Conservation (phyloP, 2,113 vertebrate species). For the Globicephala melas region DNA sequence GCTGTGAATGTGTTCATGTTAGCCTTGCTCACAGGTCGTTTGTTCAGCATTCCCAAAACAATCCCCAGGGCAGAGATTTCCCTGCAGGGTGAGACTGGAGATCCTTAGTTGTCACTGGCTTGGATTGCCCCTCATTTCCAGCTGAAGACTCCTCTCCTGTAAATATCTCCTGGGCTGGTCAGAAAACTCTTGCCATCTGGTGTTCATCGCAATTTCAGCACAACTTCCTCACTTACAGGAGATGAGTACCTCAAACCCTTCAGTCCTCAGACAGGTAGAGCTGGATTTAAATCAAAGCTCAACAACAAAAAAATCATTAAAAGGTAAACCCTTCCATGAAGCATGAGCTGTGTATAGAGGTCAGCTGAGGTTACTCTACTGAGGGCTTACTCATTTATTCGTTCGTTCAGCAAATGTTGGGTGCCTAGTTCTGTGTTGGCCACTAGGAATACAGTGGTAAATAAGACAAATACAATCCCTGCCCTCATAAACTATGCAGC, state of each 20-base stretch:
- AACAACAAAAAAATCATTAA: neutral
- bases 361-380: neutral
- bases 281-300: neutral
- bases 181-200: neutral
- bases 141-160: neutral
- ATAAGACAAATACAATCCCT: neutral
- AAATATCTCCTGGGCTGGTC: neutral
- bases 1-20: neutral
- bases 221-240: neutral
- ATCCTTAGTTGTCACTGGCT: neutral
- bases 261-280: neutral
- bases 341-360: neutral
- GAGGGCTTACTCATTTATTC: neutral
- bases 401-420: neutral
- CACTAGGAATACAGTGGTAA: neutral
- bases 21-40: neutral
- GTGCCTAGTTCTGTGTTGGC: neutral
- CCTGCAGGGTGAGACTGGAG: neutral
- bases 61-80: neutral
- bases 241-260: neutral
- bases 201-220: neutral
- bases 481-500: neutral
- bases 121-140: neutral
- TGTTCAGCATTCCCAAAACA: neutral
- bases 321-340: neutral